These are phyloP conservation scores for Petrocephalus sullivani DNA, from an alignment of 2,797 vertebrate genomes.

Conservation along the genomic window DNA sequence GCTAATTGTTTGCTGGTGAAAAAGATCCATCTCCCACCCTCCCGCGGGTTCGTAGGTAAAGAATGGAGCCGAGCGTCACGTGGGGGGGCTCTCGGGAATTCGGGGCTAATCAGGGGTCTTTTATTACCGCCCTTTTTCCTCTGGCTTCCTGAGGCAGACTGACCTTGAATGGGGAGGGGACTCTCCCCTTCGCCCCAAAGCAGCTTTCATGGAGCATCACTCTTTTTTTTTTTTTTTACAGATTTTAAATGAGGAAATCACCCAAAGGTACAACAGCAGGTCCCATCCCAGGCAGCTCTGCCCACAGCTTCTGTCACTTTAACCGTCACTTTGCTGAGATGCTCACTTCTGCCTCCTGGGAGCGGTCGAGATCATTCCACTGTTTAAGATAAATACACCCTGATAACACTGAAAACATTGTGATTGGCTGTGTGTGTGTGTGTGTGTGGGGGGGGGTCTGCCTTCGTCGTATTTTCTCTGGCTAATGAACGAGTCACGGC, in stretches of 20 bases:
- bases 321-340: background rate
- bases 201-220: background rate
- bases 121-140: background rate
- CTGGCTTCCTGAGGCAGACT: constrained; percentile 2
- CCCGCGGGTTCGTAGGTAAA: background rate
- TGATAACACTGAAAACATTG: background rate
- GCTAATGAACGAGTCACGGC: background rate
- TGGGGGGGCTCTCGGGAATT: background rate
- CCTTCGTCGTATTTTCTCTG: background rate
- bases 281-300: background rate
- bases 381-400: background rate
- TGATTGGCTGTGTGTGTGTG: background rate
- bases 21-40: background rate
- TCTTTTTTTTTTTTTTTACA: background rate
- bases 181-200: background rate
- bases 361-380: background rate
- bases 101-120: background rate
- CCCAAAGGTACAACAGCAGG: background rate
- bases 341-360: background rate
- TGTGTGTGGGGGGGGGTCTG: background rate
- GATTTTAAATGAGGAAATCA: background rate
- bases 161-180: background rate
- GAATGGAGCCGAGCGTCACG: background rate
- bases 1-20: constrained; percentile 7
- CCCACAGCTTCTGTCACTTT: background rate